Percentiles rank a stretch among this genome's conserved stretches.
phyloP scores from a whole-genome alignment of 92 coral and sea anemone genomes.

The Epizoanthus fatuus region DNA sequence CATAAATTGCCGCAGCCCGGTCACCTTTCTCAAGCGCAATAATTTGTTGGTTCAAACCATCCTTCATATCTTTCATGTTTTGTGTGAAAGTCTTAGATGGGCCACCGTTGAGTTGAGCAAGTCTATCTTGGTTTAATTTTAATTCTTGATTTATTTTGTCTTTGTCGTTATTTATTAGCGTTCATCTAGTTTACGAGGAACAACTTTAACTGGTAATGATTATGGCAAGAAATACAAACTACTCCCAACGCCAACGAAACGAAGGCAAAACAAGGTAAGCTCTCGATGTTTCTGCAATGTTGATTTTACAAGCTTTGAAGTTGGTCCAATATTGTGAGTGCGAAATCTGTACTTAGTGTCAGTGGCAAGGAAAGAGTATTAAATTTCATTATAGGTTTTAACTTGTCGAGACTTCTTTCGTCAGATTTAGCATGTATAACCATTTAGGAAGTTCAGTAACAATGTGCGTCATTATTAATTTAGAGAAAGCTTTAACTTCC shows the following conservation, averaged over 20 bases:
- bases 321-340: slow-evolving; percentile 10
- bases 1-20: too few species aligned
- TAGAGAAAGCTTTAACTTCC: too few species aligned
- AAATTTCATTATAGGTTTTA: background rate
- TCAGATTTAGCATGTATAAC: too few species aligned
- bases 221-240: slow-evolving; percentile 87
- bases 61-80: too few species aligned
- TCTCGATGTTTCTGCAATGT: background rate
- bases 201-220: slow-evolving; percentile 55
- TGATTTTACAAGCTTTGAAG: background rate
- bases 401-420: background rate
- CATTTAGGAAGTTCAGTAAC: too few species aligned
- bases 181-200: slow-evolving; percentile 39
- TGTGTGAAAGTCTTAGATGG: too few species aligned
- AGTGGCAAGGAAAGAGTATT: background rate
- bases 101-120: too few species aligned
- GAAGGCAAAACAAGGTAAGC: slow-evolving; percentile 87
- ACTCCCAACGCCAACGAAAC: slow-evolving; percentile 85
- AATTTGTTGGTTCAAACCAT: too few species aligned
- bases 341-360: background rate
- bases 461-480: too few species aligned
- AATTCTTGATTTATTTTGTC: too few species aligned
- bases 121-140: too few species aligned
- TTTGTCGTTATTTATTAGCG: slow-evolving; percentile 7
- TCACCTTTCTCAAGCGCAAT: too few species aligned